phyloP scores from a whole-genome alignment of 2,113 vertebrate genomes.

The Grallaria varia region DNA sequence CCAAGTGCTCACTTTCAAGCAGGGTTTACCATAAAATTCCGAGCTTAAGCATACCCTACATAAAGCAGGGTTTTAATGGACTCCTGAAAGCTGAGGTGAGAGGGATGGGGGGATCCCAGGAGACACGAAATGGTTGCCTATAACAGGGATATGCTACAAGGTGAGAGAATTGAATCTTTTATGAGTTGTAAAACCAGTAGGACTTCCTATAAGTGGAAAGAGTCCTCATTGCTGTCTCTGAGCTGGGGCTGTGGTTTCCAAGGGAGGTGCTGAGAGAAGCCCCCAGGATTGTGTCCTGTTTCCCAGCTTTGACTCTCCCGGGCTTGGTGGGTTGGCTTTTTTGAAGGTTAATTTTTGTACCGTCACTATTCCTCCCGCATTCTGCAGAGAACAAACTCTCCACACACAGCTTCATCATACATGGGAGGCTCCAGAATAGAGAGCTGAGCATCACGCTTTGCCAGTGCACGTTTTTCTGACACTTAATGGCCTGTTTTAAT shows the following conservation, averaged over 20 bases:
- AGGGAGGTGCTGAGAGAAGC: neutral
- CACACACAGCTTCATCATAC: neutral
- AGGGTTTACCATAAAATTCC: neutral
- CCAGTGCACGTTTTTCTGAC: neutral
- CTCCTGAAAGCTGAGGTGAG: neutral
- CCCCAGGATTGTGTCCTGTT: neutral
- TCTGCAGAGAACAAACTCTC: neutral
- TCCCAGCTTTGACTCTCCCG: neutral
- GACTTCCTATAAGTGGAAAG: neutral
- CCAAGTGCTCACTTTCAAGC: neutral
- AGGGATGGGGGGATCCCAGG: neutral
- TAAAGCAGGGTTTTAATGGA: constrained; percentile 9
- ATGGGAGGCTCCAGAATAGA: neutral
- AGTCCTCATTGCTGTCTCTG: neutral
- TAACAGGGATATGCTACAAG: neutral
- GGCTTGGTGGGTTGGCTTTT: neutral
- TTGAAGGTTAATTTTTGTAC: neutral
- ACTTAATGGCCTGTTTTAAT: neutral
- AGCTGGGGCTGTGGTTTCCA: neutral
- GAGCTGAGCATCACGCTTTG: neutral
- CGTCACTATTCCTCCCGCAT: neutral
- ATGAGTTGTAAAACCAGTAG: neutral
- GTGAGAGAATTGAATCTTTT: neutral
- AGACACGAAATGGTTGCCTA: neutral
- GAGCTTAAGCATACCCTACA: neutral